Evolutionary conservation across 2,797 vertebrate genomes (phyloP), one percentile per base, ranked within the genome.

Genomic region (Schizopygopsis malacanthus): DNA sequence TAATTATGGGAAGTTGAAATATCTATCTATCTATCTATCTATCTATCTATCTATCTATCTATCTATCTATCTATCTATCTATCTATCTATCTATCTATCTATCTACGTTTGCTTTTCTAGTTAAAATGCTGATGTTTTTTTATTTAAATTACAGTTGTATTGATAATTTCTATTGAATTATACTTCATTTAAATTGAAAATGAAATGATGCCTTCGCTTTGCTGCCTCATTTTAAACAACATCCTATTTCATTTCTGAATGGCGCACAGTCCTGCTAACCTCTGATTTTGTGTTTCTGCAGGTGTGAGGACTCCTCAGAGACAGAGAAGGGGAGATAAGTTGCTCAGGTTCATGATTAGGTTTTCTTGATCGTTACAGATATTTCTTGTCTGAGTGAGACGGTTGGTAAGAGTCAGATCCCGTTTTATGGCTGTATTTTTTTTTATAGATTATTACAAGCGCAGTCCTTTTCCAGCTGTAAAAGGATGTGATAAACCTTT

Each of bases 381-480:
- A 73, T 45, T n/a, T 61, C n/a, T 59, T n/a, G 37, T 28, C 43
- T 22, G 28, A 78, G 72, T 65, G 43, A 22, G 43, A 52, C 0
- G 0, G 47, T 25, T 69, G n/a, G 47, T 43, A 77, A 50, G 20
- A 67, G 50, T 16, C 65, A 47, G 39, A 70, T 25, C 33, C 10
- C n/a, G 1, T 25, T 76, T 67, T 67, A 41, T 41, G 72, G 22
- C 22, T 54, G 72, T 13, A 28, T 47, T 61, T 25, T 25, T 25
- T 59, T 63, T 59, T 11, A 43, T 77, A 54, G 37, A 79, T 70
- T 84, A 56, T 56, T 59, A 70, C 50, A 56, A 70, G 22, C 5
- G 16, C 12, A 56, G 39, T 59, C 50, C 20, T 71, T 79, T 79
- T 39, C 76, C 83, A 71, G 76, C 65, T 77, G 75, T 43, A 56